Base-by-base conservation (phyloP, 2,888 invertebrate species). In the Sisyra terminalis region DNA sequence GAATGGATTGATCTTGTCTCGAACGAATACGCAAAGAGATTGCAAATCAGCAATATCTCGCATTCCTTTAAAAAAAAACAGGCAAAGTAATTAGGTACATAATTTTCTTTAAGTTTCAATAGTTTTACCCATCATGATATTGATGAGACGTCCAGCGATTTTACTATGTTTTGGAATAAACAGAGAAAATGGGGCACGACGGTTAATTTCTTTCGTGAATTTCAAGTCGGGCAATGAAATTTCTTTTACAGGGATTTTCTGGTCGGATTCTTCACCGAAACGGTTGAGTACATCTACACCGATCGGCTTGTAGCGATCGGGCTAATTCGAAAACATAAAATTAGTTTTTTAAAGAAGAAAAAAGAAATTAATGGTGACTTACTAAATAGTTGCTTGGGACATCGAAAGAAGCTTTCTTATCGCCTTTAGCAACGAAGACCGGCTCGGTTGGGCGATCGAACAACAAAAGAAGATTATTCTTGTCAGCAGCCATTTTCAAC, bases 1-100 rank as follows among this genome's bases (percentile, higher is more conserved):
- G 49, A 80, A 76, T 0, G 87, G 78, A 60, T 89, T 89, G 8
- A 87, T 62, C 31, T 79, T 73, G 50, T 79, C 79, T 45, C 84
- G 71, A 36, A 77, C 70, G 53, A 68, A 86, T 7, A 75, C 76
- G 37, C 79, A 72, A 11, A 78, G 69, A 0, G 84, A 75, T 51
- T 75, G 62, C 44, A 87, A 69, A 48, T 86, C 84, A 0, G 81
- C 78, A 9, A 77, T 58, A 36, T 71, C 71, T 30, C 76, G 68
- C 72, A 84, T 75, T 14, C 72, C 82, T 79, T 57, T n/a, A 49
- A 53, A 46, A 39, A 40, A 32, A 37, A 39, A n/a, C n/a, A n/a
- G n/a, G n/a, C n/a, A n/a, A n/a, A n/a, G n/a, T n/a, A n/a, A n/a
- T n/a, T n/a, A n/a, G n/a, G n/a, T n/a, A n/a, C n/a, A n/a, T n/a